These are phyloP conservation scores for Nemoura dubitans DNA, from an alignment of 2,888 invertebrate genomes.

Conservation along the genomic window DNA sequence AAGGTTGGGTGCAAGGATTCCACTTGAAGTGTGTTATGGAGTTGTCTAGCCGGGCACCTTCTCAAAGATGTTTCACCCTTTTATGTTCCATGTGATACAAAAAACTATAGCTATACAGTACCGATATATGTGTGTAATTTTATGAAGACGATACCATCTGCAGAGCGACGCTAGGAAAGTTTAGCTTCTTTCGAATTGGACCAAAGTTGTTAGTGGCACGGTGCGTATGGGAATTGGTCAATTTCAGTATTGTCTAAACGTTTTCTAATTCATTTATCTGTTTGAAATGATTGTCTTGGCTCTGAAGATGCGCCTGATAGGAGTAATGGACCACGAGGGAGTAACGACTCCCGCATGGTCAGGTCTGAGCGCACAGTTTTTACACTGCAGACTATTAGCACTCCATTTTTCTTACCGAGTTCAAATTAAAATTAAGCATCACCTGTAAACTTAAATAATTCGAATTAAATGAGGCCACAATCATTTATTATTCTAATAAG, in stretches of 20 bases:
- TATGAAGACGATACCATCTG: neutral
- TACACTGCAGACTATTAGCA: neutral
- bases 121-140: neutral
- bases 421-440: neutral
- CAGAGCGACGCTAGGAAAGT: neutral
- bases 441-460: neutral
- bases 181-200: neutral
- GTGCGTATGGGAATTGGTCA: constrained; percentile 1
- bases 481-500: neutral
- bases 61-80: neutral
- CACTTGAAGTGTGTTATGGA: constrained; percentile 12
- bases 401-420: neutral
- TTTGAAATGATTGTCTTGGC: too few relatives aligned
- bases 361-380: neutral
- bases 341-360: neutral
- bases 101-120: neutral
- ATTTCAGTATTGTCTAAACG: neutral
- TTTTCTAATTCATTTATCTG: neutral
- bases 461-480: neutral
- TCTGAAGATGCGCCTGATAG: neutral
- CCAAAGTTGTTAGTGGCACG: neutral
- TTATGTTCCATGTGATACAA: neutral
- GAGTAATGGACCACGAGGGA: neutral
- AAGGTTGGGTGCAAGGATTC: constrained; percentile 1
- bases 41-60: constrained; percentile 12